These are phyloP conservation scores for Aspiorhynchus laticeps DNA, from an alignment of 2,113 vertebrate genomes.

Conservation along the genomic window DNA sequence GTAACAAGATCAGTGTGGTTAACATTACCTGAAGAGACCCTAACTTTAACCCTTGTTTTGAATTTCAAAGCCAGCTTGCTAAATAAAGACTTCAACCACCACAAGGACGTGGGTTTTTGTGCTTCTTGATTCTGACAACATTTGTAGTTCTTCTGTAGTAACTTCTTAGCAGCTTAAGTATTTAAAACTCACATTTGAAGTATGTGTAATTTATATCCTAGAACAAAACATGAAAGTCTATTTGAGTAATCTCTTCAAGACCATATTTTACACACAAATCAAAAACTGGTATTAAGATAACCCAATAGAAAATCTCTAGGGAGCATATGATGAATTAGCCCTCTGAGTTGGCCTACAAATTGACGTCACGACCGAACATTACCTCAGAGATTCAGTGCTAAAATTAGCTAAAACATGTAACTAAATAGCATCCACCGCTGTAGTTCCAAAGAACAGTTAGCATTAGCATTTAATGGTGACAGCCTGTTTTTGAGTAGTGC, in stretches of 20 bases:
- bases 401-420: neutral
- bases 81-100: neutral
- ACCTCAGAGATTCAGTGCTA: neutral
- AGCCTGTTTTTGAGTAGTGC: neutral
- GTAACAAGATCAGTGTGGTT: neutral
- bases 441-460: conserved; percentile 7
- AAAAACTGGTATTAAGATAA: neutral
- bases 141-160: neutral
- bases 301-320: neutral
- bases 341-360: neutral
- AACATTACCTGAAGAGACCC: neutral
- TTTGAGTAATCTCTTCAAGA: neutral
- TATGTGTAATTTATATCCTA: neutral
- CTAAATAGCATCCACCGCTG: neutral
- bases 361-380: neutral
- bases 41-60: neutral
- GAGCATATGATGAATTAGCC: neutral
- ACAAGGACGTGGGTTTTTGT: neutral
- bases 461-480: neutral
- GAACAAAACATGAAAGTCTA: neutral
- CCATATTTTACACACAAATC: neutral
- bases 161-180: neutral
- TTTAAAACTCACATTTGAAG: neutral
- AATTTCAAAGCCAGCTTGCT: neutral
- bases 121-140: neutral